Evolutionary conservation across 1,140 invertebrate species (phyloP).

Genomic region (Pseudoatta argentina): DNA sequence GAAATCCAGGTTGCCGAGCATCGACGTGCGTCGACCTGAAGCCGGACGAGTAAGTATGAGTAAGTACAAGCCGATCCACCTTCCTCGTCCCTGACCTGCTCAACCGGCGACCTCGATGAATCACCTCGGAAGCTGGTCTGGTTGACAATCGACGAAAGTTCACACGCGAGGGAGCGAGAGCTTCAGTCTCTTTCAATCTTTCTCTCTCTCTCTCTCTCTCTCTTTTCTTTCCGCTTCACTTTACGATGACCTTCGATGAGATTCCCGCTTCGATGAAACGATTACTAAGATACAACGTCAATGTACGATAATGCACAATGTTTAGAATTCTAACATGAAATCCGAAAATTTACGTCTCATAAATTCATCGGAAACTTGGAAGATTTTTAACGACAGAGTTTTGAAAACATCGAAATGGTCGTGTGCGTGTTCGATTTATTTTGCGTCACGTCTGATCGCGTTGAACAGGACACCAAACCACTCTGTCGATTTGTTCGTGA

Average conservation of each 20-base stretch:
- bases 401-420: background rate
- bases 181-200: background rate
- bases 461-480: background rate
- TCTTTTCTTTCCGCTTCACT: background rate
- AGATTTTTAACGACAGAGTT: background rate
- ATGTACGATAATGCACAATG: background rate
- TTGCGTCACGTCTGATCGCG: background rate
- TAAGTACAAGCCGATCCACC: background rate
- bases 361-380: no score
- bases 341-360: background rate
- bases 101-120: slow-evolving; percentile 74
- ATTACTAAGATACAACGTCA: background rate
- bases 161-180: slow-evolving; percentile 36
- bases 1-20: slow-evolving; percentile 66
- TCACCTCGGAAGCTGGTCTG: slow-evolving; percentile 70
- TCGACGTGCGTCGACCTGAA: slow-evolving; percentile 68
- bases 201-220: background rate
- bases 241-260: slow-evolving; percentile 7
- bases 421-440: background rate
- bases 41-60: slow-evolving; percentile 6
- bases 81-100: slow-evolving; percentile 73
- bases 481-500: background rate
- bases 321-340: background rate
- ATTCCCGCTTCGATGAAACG: slow-evolving; percentile 5
- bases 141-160: slow-evolving; percentile 70